Base-by-base conservation (phyloP, 2,797 vertebrate genomes). In the Pelodytes ibericus region DNA sequence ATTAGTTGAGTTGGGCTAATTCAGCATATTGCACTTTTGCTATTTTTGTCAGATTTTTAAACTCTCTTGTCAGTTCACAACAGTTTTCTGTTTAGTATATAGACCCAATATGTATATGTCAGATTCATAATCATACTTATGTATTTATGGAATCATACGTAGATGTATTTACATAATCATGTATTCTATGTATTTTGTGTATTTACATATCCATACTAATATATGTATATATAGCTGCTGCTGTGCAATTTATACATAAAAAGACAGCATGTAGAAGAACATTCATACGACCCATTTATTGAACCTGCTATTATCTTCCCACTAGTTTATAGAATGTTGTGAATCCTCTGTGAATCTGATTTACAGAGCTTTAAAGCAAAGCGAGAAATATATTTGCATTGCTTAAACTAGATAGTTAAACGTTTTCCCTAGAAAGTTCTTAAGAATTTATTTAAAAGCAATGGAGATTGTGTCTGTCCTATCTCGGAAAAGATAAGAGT, bases 391-490 rank as follows among this genome's bases (percentile, higher is more conserved):
- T 51, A 59, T 71, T 77, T 65, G 60, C 61, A 77, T 71, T 71
- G 18, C 61, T 66, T 71, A 71, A 59, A 58, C 20, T 27, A 49
- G 61, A 58, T 36, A 13, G 39, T 26, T 33, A 25, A 26, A 64
- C 33, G 41, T 31, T 73, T 61, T 79, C 71, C 64, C 57, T 47
- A 44, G 64, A 79, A 79, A 72, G 63, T 73, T 36, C 64, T 73
- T 63, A 70, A 70, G 74, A 76, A 70, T 70, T 76, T 73, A 61
- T 78, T 78, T 67, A 72, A 68, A 69, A 69, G 71, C n/a, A 47
- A 63, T 57, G 36, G 71, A 79, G 76, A 78, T 79, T 72, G 76
- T 73, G n/a, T n/a, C n/a, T n/a, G n/a, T n/a, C n/a, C n/a, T 56
- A 74, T 79, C 71, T 56, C 57, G n/a, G n/a, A n/a, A n/a, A n/a